Conservation (phyloP, 2,888 invertebrate genomes). For the Vesta saturnalis region DNA sequence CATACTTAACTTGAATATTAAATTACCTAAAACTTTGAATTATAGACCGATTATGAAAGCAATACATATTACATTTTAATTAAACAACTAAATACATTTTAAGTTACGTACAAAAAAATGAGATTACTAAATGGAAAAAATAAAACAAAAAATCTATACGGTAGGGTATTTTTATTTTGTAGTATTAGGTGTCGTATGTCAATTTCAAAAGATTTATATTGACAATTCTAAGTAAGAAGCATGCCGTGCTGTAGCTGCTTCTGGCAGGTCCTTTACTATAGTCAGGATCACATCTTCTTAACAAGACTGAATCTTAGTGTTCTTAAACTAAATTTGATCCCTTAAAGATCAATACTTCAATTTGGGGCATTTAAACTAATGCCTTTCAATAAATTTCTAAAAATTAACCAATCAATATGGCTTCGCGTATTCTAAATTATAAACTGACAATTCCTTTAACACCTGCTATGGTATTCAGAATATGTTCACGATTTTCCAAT, state of each 20-base stretch:
- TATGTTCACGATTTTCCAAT: conserved; percentile 15
- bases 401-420: neutral
- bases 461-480: conserved; percentile 12
- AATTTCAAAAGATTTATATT: neutral
- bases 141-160: too few relatives aligned
- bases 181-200: neutral
- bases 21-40: too few relatives aligned
- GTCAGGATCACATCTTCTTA: neutral
- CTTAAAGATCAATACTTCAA: neutral
- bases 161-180: neutral
- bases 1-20: too few relatives aligned
- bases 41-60: too few relatives aligned
- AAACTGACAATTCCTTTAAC: conserved; percentile 11
- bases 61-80: too few relatives aligned
- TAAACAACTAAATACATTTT: too few relatives aligned
- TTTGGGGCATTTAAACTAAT: conserved; percentile 1
- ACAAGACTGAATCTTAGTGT: neutral
- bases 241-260: neutral
- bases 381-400: neutral
- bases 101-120: too few relatives aligned
- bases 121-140: too few relatives aligned
- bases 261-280: neutral
- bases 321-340: too few relatives aligned
- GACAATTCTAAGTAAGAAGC: neutral
- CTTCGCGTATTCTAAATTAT: neutral